phyloP scores from a whole-genome alignment of 2,888 invertebrate genomes.

The Eupithecia abbreviata region DNA sequence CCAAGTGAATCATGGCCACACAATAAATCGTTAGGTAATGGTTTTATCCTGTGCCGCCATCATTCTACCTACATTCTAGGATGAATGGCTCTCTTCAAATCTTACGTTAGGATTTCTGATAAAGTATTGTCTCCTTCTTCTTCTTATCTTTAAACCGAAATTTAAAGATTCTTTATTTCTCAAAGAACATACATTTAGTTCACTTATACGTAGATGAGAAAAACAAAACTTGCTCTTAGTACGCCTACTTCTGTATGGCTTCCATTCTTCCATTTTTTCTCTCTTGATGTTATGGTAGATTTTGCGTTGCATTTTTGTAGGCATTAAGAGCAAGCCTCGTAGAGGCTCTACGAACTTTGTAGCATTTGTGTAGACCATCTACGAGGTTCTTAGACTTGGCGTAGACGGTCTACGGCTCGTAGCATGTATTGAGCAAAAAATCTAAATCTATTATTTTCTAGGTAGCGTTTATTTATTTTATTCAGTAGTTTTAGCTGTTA shows the following conservation, averaged over 20 bases:
- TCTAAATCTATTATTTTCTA: not conserved
- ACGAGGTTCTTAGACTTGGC: not conserved
- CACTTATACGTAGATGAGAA: too few species aligned
- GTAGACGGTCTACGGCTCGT: not conserved
- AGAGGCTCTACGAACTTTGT: not conserved
- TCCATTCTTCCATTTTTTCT: not conserved
- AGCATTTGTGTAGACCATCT: not conserved
- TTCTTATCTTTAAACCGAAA: too few species aligned
- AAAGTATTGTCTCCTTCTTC: not conserved
- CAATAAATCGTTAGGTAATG: not conserved
- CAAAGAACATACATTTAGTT: too few species aligned
- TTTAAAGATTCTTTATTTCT: too few species aligned
- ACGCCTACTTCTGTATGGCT: too few species aligned
- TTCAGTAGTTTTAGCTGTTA: not conserved
- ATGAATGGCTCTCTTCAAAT: not conserved
- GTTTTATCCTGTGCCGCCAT: not conserved
- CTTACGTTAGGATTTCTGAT: not conserved
- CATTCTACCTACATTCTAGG: not conserved
- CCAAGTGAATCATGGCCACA: not conserved
- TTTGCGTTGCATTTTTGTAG: not conserved
- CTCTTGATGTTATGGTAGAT: not conserved
- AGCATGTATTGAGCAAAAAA: not conserved
- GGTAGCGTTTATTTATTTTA: not conserved
- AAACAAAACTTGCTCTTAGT: too few species aligned
- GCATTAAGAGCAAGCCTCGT: not conserved